Evolutionary conservation across 2,797 vertebrate species (phyloP), one percentile per base, ranked within the genome.

Genomic region (Hipposideros larvatus): DNA sequence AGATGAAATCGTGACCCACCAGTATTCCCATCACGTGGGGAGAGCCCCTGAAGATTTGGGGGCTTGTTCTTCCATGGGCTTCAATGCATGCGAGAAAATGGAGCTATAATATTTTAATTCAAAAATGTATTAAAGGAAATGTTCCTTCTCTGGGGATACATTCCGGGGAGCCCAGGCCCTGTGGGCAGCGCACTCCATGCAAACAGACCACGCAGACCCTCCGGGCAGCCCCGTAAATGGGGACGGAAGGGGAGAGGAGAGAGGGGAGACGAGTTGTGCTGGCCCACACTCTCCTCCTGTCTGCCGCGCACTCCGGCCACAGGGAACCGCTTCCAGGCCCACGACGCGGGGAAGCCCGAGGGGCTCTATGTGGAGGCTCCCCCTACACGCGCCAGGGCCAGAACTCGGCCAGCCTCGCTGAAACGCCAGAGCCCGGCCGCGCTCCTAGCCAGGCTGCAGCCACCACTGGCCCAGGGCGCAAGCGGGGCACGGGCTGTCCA

Each of bases 401-500:
- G 59, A 88, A 34, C 46, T 26, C 8, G 15, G 10, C 21, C 61
- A 11, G 53, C 73, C 48, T 85, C 55, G 28, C 31, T 21, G 7
- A 51, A 59, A 22, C 34, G 7, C 68, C 77, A 51, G 26, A 41
- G n/a, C n/a, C n/a, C n/a, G 31, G 41, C 7, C 43, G 11, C 4
- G 5, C 4, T 28, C 61, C 46, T 19, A 7, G 18, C 34, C 19
- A 1, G 65, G 65, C 53, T 14, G 68, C 75, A 86, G 57, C 70
- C 77, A 66, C n/a, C 46, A 18, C 5, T 11, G 63, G 28, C 31
- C 34, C 31, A 34, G 61, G 24, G n/a, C 31, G 31, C 24, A 4
- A 0, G 46, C 8, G 1, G 2, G 43, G 4, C 2, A 53, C 21
- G 0, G 59, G 51, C n/a, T 55, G 59, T 31, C 57, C 71, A 37